A percentile compares a stretch with the other conserved stretches of the same genome.
Conservation (phyloP, 2,113 vertebrate species). For the Brevimyrus niger region DNA sequence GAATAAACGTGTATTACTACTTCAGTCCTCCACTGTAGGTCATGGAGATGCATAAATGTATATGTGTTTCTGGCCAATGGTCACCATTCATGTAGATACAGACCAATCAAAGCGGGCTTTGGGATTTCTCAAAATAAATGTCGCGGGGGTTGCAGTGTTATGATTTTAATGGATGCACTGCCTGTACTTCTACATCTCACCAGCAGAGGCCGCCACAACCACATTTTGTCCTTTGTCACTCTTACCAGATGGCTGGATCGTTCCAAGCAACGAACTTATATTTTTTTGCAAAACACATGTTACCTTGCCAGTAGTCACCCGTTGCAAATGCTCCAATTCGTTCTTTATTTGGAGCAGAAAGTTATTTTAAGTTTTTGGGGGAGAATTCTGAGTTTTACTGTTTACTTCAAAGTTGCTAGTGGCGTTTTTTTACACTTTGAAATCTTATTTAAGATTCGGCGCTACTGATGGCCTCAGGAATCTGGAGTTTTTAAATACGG, state of each 20-base stretch:
- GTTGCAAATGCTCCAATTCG: neutral
- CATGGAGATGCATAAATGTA: neutral
- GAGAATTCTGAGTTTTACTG: neutral
- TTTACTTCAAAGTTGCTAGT: neutral
- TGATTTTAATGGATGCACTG: neutral
- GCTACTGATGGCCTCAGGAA: neutral
- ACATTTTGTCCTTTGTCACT: neutral
- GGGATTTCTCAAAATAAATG: neutral
- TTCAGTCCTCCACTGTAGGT: neutral
- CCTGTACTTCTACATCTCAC: neutral
- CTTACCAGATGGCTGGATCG: neutral
- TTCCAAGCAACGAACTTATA: neutral
- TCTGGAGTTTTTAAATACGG: neutral
- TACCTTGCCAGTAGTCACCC: neutral
- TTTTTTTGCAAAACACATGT: neutral
- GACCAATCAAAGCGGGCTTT: neutral
- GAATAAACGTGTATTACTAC: neutral
- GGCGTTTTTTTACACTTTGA: neutral
- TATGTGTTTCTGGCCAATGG: neutral
- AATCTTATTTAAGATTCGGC: neutral
- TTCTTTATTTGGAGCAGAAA: neutral
- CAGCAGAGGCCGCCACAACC: conserved; percentile 8
- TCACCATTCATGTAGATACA: neutral
- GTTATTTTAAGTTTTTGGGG: neutral
- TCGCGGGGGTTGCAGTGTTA: neutral